phyloP scores from a whole-genome alignment of 53 echinoderm and acorn worm genomes.

The Antedon mediterranea region DNA sequence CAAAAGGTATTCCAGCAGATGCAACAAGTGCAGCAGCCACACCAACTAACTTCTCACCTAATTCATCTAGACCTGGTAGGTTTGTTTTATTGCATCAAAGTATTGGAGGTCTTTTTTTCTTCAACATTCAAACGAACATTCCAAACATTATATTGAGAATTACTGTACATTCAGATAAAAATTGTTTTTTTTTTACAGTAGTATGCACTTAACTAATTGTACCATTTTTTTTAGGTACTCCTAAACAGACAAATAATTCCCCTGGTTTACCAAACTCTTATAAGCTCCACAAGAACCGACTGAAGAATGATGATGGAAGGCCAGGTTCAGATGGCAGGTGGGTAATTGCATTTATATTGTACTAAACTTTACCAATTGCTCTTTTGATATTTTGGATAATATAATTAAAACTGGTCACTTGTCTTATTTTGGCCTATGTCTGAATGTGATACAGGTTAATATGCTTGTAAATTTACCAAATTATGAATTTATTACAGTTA shows the following conservation, averaged over 20 bases:
- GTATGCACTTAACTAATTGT: no score
- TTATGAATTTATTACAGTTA: constrained; percentile 21
- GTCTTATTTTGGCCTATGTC: no score
- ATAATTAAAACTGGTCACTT: no score
- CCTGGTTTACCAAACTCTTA: constrained; percentile 73
- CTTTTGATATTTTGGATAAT: no score
- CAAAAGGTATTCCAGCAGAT: constrained; percentile 43
- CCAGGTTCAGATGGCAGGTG: constrained; percentile 45
- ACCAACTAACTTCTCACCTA: constrained; percentile 71
- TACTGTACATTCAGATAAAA: no score
- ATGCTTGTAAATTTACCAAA: neutral
- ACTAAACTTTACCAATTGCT: no score
- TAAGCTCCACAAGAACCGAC: constrained; percentile 32
- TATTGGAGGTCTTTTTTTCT: no score
- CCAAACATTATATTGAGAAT: no score
- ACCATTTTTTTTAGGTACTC: constrained; percentile 33
- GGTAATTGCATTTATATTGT: constrained; percentile 11
- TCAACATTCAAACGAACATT: no score
- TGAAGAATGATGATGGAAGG: constrained; percentile 40
- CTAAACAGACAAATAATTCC: constrained; percentile 51
- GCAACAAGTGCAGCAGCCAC: constrained; percentile 43
- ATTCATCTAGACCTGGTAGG: constrained; percentile 61
- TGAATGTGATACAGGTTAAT: no score
- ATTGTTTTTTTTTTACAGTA: no score
- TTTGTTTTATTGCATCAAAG: no score